Evolutionary conservation across 2,797 vertebrate genomes (phyloP).

Genomic region (Lemur catta): DNA sequence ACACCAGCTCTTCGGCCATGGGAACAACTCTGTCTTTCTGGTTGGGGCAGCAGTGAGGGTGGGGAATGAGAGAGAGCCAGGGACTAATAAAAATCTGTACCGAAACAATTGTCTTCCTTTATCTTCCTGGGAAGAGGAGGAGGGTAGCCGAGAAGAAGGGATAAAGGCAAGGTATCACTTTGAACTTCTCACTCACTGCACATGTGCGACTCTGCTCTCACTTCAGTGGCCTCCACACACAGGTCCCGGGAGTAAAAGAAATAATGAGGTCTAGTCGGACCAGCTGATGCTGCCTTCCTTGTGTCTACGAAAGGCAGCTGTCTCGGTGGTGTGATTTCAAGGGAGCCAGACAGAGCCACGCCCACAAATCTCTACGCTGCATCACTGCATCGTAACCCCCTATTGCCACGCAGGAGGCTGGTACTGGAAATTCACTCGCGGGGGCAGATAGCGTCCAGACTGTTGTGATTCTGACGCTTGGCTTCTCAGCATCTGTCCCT

Average conservation of each 20-base stretch:
- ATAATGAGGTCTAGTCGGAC: slow-evolving; percentile 5
- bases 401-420: neutral
- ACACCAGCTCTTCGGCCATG: neutral
- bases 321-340: neutral
- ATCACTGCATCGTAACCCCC: neutral
- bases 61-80: neutral
- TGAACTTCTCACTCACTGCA: neutral
- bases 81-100: neutral
- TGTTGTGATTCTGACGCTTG: neutral
- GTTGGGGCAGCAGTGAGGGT: neutral
- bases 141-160: neutral
- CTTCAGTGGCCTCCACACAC: neutral
- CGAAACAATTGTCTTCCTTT: neutral
- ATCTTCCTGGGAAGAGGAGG: neutral
- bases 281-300: neutral
- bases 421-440: neutral
- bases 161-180: neutral
- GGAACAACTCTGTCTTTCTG: neutral
- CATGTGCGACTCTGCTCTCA: neutral
- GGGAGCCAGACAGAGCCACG: neutral
- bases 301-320: neutral
- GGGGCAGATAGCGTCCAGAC: neutral
- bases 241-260: slow-evolving; percentile 10
- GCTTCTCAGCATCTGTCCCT: neutral
- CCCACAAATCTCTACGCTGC: neutral